These are phyloP conservation scores for Peromyscus nudipes DNA, from an alignment of 2,797 vertebrate genomes.

Conservation along the genomic window DNA sequence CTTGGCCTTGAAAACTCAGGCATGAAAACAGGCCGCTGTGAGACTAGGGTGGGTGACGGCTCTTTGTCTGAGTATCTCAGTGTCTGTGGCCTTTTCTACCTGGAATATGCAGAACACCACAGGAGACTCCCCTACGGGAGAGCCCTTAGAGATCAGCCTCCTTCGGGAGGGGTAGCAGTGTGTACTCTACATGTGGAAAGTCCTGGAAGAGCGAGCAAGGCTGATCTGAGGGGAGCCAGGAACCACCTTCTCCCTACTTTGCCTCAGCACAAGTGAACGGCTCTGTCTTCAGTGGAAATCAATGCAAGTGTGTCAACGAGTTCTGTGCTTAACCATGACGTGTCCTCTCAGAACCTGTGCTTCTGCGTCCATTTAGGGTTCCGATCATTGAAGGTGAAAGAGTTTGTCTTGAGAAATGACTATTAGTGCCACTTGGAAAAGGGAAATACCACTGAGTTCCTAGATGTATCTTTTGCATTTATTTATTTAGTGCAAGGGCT, in stretches of 20 bases:
- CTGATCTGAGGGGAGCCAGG: not conserved
- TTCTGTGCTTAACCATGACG: not conserved
- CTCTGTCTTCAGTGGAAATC: conserved; percentile 22
- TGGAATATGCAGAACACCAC: not conserved
- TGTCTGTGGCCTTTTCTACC: not conserved
- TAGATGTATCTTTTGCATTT: conserved; percentile 38
- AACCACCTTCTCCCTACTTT: not conserved
- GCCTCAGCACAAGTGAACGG: not conserved
- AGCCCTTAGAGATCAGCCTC: not conserved
- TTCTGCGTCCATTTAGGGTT: not conserved
- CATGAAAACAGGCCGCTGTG: not conserved
- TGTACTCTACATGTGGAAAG: not conserved
- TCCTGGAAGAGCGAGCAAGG: not conserved
- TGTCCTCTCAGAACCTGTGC: not conserved
- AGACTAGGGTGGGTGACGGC: not conserved
- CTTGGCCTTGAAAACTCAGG: conserved; percentile 59
- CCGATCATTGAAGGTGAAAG: not conserved
- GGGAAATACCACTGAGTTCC: conserved; percentile 1
- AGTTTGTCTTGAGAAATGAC: not conserved
- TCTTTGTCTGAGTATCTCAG: not conserved
- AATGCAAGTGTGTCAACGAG: not conserved
- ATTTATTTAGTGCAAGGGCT: not conserved
- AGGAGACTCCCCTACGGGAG: not conserved
- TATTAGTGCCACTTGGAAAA: not conserved
- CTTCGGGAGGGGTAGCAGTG: not conserved